A percentile compares a stretch with the other conserved stretches of the same genome.
These are phyloP conservation scores for Hypolimnas misippus DNA, from an alignment of 2,888 invertebrate species.

Conservation along the genomic window DNA sequence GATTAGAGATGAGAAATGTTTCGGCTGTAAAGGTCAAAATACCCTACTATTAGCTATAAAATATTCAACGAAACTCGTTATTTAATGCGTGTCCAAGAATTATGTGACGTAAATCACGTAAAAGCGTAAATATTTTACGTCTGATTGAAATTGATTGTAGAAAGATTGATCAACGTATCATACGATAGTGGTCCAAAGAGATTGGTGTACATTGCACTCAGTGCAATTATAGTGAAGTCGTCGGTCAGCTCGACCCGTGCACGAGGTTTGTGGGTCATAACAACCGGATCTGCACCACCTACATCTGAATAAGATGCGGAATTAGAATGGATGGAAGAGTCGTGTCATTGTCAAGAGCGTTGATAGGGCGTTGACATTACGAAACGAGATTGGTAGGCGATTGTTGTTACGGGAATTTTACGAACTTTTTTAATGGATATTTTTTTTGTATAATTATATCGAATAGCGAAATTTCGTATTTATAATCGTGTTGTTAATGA, in stretches of 20 bases:
- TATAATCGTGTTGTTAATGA: too few relatives aligned
- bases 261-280: conserved; percentile 71
- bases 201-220: conserved; percentile 22
- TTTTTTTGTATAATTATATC: too few relatives aligned
- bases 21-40: neutral
- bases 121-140: neutral
- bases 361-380: conserved; percentile 31
- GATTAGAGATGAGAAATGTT: neutral
- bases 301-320: conserved; percentile 40
- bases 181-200: conserved; percentile 13
- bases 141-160: neutral
- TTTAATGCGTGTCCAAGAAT: neutral
- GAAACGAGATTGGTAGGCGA: conserved; percentile 1
- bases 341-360: conserved; percentile 34
- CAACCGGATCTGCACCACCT: conserved; percentile 56
- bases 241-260: conserved; percentile 52
- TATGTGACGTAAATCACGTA: neutral
- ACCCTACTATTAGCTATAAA: neutral
- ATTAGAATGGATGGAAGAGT: conserved; percentile 42
- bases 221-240: conserved; percentile 57
- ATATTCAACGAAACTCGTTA: neutral
- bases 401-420: conserved; percentile 1
- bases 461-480: too few relatives aligned
- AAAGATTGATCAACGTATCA: neutral
- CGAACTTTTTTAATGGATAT: too few relatives aligned